Evolutionary conservation across 2,113 vertebrate genomes (phyloP).

Genomic region (Rhodinocichla rosea): DNA sequence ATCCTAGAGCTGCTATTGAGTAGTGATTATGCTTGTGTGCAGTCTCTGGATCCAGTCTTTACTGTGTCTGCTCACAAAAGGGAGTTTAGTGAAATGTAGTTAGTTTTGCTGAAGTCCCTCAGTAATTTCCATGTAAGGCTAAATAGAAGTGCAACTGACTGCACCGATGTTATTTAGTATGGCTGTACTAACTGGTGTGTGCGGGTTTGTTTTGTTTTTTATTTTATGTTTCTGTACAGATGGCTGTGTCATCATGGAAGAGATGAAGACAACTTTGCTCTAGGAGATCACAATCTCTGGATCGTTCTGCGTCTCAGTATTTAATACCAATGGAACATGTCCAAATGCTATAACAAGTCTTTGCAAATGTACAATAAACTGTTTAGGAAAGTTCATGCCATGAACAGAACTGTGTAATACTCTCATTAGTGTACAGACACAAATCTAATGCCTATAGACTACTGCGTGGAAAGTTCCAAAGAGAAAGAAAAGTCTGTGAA

Average conservation of each 20-base stretch:
- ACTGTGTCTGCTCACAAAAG: background rate
- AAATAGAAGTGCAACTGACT: background rate
- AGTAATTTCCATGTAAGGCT: background rate
- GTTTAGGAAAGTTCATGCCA: constrained; percentile 58
- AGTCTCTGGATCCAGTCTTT: background rate
- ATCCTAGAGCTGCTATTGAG: background rate
- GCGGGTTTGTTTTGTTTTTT: background rate
- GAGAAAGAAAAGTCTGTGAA: constrained; percentile 62
- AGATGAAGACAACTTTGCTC: constrained; percentile 52
- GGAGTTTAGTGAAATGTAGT: background rate
- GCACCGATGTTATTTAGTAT: background rate
- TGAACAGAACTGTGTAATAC: constrained; percentile 73
- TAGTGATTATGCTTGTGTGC: background rate
- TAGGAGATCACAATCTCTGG: constrained; percentile 63
- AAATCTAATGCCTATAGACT: constrained; percentile 73
- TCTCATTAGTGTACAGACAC: constrained; percentile 51
- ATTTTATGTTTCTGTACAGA: constrained; percentile 37
- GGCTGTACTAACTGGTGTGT: background rate
- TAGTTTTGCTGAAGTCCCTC: background rate
- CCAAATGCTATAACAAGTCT: constrained; percentile 63
- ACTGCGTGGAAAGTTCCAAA: constrained; percentile 66
- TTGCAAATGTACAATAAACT: constrained; percentile 64
- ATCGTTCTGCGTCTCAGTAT: constrained; percentile 41
- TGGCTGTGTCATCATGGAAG: constrained; percentile 54
- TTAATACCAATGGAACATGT: constrained; percentile 57